These are phyloP conservation scores for Mustelus asterias DNA, from an alignment of 2,113 vertebrate species.

Conservation along the genomic window DNA sequence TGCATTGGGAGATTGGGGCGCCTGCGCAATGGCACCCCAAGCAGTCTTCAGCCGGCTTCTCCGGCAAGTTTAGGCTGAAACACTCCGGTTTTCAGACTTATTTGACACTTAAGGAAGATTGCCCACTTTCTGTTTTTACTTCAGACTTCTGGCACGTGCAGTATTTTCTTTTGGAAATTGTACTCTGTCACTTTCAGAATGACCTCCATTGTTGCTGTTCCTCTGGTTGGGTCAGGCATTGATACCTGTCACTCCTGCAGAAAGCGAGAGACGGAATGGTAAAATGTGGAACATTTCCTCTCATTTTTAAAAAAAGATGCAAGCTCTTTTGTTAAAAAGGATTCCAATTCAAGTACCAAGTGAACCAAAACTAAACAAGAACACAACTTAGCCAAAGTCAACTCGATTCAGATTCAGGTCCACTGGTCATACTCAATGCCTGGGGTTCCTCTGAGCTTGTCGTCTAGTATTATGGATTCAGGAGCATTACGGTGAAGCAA, in stretches of 20 bases:
- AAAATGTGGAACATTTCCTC: neutral
- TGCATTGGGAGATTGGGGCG: too few relatives aligned
- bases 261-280: neutral
- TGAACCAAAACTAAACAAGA: neutral
- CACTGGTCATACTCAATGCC: neutral
- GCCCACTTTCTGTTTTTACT: too few relatives aligned
- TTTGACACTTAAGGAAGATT: too few relatives aligned
- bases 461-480: neutral
- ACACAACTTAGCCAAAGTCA: neutral
- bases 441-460: neutral
- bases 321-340: neutral
- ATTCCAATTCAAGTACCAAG: neutral
- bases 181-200: neutral
- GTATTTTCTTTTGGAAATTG: neutral
- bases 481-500: neutral
- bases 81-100: too few relatives aligned
- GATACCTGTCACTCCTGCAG: neutral
- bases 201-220: neutral
- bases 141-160: too few relatives aligned
- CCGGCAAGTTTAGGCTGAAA: too few relatives aligned
- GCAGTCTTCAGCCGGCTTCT: too few relatives aligned
- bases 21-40: too few relatives aligned
- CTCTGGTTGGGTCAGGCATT: neutral
- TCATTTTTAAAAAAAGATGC: neutral
- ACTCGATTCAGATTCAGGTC: neutral